Percentiles rank a stretch among this genome's conserved stretches.
phyloP scores from a whole-genome alignment of 2,113 vertebrate genomes.

The Isichthys henryi region DNA sequence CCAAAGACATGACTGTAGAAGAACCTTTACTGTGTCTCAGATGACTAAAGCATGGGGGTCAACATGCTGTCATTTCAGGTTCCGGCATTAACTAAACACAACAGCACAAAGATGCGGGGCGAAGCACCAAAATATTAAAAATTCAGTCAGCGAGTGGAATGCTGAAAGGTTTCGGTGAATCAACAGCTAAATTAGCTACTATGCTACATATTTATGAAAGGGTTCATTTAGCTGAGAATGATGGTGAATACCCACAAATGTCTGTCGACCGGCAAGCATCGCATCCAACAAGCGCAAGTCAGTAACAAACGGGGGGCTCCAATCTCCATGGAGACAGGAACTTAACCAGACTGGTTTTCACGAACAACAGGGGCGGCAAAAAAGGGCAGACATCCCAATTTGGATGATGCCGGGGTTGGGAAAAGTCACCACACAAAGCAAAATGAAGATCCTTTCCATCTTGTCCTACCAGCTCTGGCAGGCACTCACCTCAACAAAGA shows the following conservation, averaged over 20 bases:
- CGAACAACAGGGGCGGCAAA: not conserved
- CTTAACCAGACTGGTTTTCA: not conserved
- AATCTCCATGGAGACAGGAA: slow-evolving; percentile 9
- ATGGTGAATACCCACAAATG: not conserved
- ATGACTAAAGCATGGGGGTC: not conserved
- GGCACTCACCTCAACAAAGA: slow-evolving; percentile 88
- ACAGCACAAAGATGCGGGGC: not conserved
- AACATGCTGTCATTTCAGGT: not conserved
- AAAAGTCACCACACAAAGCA: not conserved
- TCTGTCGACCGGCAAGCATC: no score
- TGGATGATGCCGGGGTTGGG: not conserved
- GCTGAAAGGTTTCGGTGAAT: no score
- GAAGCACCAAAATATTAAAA: not conserved
- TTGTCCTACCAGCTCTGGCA: not conserved
- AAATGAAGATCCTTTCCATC: not conserved
- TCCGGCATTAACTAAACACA: not conserved
- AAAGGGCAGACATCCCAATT: not conserved
- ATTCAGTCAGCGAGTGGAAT: no score
- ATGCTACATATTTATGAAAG: not conserved
- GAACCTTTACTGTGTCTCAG: not conserved
- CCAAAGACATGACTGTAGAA: not conserved
- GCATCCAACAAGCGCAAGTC: not conserved
- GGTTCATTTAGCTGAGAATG: not conserved
- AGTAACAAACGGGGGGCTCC: not conserved
- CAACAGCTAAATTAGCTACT: not conserved